Evolutionary conservation across 2,888 invertebrate species (phyloP).

Genomic region (Onchidella celtica): DNA sequence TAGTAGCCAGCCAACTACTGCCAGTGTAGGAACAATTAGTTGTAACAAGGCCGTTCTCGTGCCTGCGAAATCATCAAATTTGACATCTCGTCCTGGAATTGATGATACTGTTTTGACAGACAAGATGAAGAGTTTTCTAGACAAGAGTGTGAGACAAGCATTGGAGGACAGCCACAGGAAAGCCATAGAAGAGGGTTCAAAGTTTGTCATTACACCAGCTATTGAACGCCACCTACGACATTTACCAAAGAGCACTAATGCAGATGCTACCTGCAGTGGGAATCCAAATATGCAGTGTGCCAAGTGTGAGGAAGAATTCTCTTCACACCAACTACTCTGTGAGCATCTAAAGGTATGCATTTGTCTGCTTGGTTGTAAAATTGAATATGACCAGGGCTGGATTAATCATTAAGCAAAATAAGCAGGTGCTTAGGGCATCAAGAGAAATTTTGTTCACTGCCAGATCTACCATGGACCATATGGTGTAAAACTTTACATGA

Average conservation of each 20-base stretch:
- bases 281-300: neutral
- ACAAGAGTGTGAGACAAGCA: conserved; percentile 34
- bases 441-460: no score
- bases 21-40: neutral
- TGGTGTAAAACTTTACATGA: no score
- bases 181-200: conserved; percentile 15
- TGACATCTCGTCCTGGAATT: conserved; percentile 24
- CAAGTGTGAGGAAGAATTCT: conserved; percentile 72
- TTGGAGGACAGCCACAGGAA: conserved; percentile 27
- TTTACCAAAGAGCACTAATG: neutral
- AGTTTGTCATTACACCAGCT: conserved; percentile 22
- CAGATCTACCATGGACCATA: no score
- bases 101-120: conserved; percentile 36
- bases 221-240: conserved; percentile 12
- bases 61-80: neutral
- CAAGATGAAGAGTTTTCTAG: conserved; percentile 28
- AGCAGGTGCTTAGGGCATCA: no score
- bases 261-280: neutral
- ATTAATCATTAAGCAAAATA: no score
- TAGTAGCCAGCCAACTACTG: neutral
- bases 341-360: conserved; percentile 72
- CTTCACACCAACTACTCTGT: conserved; percentile 71
- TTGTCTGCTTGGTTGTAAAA: no score
- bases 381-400: no score
- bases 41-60: neutral